Base-by-base conservation (phyloP, 1,140 invertebrate genomes). In the Lepidurus apus region DNA sequence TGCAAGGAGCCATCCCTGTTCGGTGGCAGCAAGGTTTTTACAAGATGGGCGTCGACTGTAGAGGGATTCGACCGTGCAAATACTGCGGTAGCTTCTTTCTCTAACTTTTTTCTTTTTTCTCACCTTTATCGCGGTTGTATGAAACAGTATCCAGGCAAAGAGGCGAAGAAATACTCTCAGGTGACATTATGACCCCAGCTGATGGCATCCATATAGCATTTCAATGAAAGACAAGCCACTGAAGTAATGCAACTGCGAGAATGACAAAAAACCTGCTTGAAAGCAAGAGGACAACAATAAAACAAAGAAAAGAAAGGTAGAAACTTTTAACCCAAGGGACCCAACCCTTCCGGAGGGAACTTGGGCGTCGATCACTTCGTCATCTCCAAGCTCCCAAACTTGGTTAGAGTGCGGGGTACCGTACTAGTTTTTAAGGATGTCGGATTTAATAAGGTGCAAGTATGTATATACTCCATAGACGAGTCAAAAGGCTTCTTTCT, bases 1-100 rank as follows among this genome's bases (percentile, higher is more conserved):
- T 17, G 17, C 53, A 73, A 75, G 44, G 42, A 75, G 42, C 42
- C 42, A 65, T 21, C 13, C 17, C 6, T 24, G 24, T 73, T 17
- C 4, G 8, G 74, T 75, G n/a, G 26, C 8, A 75, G 74, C 13
- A 43, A 43, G 13, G 7, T 42, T 43, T 74, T 75, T 42, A 75
- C 13, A 42, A n/a, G 74, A 9, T 43, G 74, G 74, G 74, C 42
- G 44, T 42, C 74, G 74, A 43, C 42, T 75, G 74, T 43, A 43
- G 34, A 43, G 44, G 44, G 74, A 42, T 75, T 17, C 17, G 17
- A 73, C 44, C 74, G 74, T 75, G 74, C 42, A 43, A 43, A 43
- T 43, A 42, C n/a, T 74, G 7, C 43, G 26, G 34, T 26, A 42
- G 42, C 24, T 43, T 74, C 74, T 74, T 74, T 74, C 74, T 43